These are phyloP conservation scores for Trematocara stigmaticum DNA, from an alignment of 2,113 vertebrate genomes.

Conservation along the genomic window DNA sequence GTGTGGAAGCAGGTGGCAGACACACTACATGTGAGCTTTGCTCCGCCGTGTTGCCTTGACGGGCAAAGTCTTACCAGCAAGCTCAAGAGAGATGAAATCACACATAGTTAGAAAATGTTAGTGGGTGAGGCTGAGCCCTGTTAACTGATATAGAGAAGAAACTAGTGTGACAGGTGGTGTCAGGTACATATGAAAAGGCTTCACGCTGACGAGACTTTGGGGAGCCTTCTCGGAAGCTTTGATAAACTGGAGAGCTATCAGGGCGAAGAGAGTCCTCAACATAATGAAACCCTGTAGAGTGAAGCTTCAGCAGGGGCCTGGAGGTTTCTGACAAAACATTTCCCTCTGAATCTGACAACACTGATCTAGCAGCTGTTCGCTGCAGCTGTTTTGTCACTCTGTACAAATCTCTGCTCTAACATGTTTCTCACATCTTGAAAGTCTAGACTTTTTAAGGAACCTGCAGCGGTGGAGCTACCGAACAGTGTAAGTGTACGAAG, in stretches of 20 bases:
- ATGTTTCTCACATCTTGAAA: slow-evolving; percentile 3
- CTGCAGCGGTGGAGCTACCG: neutral
- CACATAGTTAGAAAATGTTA: slow-evolving; percentile 34
- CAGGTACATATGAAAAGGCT: slow-evolving; percentile 37
- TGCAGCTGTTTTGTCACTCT: slow-evolving; percentile 25
- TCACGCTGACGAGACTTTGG: slow-evolving; percentile 31
- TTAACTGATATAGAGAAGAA: slow-evolving; percentile 27
- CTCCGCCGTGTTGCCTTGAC: neutral
- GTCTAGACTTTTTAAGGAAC: neutral
- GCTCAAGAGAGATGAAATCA: slow-evolving; percentile 27
- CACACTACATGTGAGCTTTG: neutral
- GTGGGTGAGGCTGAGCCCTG: slow-evolving; percentile 5
- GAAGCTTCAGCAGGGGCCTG: neutral
- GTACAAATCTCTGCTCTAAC: neutral
- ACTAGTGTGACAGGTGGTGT: slow-evolving; percentile 37
- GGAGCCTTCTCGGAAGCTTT: slow-evolving; percentile 26
- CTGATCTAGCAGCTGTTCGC: slow-evolving; percentile 42
- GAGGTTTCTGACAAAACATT: slow-evolving; percentile 36
- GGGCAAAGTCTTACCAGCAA: neutral
- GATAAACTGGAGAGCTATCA: slow-evolving; percentile 44
- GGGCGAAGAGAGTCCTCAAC: slow-evolving; percentile 18
- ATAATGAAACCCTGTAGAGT: slow-evolving; percentile 17
- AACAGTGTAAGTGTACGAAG: neutral
- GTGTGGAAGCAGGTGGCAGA: slow-evolving; percentile 2
- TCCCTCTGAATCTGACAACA: slow-evolving; percentile 9